These are phyloP conservation scores for Phyllotis vaccarum DNA, from an alignment of 2,797 vertebrate genomes.

Conservation along the genomic window DNA sequence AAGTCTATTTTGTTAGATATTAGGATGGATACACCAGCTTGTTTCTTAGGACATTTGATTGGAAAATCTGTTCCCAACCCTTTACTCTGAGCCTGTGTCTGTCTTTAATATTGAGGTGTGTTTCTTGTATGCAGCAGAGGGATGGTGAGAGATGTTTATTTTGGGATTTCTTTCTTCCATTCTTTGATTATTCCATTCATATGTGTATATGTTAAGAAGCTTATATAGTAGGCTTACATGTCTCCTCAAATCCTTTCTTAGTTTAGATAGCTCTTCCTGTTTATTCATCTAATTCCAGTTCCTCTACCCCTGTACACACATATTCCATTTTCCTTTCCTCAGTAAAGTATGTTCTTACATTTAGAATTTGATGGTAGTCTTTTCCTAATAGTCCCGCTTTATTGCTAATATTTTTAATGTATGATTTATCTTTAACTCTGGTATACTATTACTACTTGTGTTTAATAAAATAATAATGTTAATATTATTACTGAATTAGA, in stretches of 20 bases:
- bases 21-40: too few relatives aligned
- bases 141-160: not conserved
- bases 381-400: not conserved
- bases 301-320: not conserved
- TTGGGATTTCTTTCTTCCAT: not conserved
- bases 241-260: not conserved
- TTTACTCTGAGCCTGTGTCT: too few relatives aligned
- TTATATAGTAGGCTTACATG: not conserved
- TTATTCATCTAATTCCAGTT: not conserved
- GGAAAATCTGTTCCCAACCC: too few relatives aligned
- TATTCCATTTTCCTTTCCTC: not conserved
- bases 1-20: too few relatives aligned
- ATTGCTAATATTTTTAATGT: not conserved
- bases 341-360: not conserved
- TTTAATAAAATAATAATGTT: not conserved
- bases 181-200: not conserved
- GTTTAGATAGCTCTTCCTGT: not conserved
- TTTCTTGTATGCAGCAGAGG: too few relatives aligned
- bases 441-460: not conserved
- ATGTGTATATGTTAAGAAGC: not conserved
- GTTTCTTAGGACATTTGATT: too few relatives aligned
- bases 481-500: not conserved
- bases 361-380: not conserved
- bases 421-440: not conserved
- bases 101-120: too few relatives aligned